Evolutionary conservation across 1,140 invertebrate species (phyloP).

Genomic region (Temnothorax curvispinosus): DNA sequence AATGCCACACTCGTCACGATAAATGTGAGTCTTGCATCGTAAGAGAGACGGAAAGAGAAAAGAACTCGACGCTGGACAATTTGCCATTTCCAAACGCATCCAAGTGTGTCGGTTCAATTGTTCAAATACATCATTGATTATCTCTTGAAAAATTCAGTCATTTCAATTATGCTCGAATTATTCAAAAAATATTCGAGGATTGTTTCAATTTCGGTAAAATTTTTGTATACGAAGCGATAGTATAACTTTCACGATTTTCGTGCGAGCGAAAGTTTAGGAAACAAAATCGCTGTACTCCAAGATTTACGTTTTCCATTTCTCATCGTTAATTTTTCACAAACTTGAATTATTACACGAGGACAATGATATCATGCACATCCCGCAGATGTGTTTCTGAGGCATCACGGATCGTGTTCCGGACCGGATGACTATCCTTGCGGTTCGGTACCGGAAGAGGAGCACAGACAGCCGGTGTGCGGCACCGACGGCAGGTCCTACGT

Average conservation of each 20-base stretch:
- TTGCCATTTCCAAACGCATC: not conserved
- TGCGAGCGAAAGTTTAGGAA: too few species aligned
- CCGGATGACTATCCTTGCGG: conserved; percentile 75
- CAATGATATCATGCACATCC: not conserved
- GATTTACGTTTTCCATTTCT: not conserved
- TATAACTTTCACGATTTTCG: not conserved
- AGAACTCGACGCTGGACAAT: not conserved
- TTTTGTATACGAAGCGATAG: not conserved
- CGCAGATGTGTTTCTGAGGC: conserved; percentile 75
- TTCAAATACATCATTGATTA: not conserved
- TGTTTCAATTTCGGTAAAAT: not conserved
- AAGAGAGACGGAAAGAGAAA: not conserved
- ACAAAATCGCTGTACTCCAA: not conserved
- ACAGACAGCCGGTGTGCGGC: conserved; percentile 74
- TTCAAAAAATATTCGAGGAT: not conserved
- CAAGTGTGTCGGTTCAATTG: not conserved
- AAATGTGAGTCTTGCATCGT: conserved; percentile 72
- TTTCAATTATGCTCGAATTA: not conserved
- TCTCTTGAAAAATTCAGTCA: not conserved
- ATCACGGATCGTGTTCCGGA: conserved; percentile 72
- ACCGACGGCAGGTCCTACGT: conserved; percentile 73
- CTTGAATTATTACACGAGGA: not conserved
- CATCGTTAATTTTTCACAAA: not conserved
- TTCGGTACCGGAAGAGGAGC: conserved; percentile 62
- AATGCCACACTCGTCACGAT: conserved; percentile 74